Evolutionary conservation across 2,888 invertebrate species (phyloP).

Genomic region (Palloptera scutellata): DNA sequence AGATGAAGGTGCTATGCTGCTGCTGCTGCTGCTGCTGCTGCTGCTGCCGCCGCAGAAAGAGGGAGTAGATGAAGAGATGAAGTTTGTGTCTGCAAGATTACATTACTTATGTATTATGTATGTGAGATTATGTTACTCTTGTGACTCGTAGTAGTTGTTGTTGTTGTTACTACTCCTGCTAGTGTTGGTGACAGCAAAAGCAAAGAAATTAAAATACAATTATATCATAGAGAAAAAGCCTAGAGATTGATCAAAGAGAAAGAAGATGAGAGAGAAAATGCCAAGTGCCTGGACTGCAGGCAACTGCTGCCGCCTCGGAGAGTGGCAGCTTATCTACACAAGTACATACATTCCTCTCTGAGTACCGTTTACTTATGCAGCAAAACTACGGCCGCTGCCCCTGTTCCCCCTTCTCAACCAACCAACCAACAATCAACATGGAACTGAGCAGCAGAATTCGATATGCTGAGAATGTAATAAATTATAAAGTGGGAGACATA

Average conservation of each 20-base stretch:
- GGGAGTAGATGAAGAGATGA: too few species aligned
- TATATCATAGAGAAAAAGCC: too few species aligned
- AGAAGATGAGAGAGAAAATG: neutral
- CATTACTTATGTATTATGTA: too few species aligned
- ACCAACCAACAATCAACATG: too few species aligned
- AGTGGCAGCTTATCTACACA: too few species aligned
- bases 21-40: neutral
- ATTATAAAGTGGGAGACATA: slow-evolving; percentile 2
- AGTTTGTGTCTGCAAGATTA: too few species aligned
- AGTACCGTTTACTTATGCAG: too few species aligned
- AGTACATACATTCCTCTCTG: too few species aligned
- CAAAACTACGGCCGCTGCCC: too few species aligned
- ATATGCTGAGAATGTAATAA: neutral
- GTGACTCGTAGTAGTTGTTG: neutral
- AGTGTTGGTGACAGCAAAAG: neutral
- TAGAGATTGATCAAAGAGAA: neutral
- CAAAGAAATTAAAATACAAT: too few species aligned
- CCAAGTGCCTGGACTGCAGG: neutral
- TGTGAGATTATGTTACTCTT: neutral
- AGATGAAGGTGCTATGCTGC: neutral
- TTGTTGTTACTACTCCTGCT: neutral
- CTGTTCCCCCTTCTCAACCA: too few species aligned
- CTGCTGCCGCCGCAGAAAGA: neutral
- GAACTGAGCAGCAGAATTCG: too few species aligned
- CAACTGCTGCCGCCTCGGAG: neutral